Conservation (phyloP, 2,888 invertebrate genomes). For the Drosophila picticornis region DNA sequence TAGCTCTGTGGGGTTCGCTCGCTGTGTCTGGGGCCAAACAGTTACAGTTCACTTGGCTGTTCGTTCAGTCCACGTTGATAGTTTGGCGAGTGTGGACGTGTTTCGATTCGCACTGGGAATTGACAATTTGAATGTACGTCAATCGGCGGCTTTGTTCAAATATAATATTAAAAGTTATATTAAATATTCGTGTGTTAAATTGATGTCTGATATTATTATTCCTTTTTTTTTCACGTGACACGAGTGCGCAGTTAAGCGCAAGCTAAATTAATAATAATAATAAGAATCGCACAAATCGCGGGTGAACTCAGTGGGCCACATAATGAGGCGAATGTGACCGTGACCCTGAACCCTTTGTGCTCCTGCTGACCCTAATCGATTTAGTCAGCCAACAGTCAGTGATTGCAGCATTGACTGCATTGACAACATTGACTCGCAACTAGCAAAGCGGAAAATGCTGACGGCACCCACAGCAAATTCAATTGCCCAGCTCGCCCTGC, state of each 20-base stretch:
- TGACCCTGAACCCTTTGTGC: slow-evolving; percentile 24
- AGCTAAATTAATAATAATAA: neutral
- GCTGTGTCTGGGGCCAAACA: neutral
- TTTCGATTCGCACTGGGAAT: slow-evolving; percentile 16
- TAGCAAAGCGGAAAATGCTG: slow-evolving; percentile 11
- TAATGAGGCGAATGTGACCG: slow-evolving; percentile 44
- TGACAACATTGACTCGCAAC: neutral
- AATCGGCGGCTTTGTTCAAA: slow-evolving; percentile 10
- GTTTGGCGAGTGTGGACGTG: slow-evolving; percentile 48
- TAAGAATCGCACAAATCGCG: neutral
- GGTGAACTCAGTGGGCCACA: slow-evolving; percentile 33
- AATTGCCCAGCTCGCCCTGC: slow-evolving; percentile 14
- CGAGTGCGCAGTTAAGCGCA: slow-evolving; percentile 4
- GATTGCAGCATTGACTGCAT: neutral
- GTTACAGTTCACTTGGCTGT: slow-evolving; percentile 1
- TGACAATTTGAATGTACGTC: neutral
- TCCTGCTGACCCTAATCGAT: neutral
- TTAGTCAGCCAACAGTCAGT: neutral
- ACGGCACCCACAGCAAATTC: neutral
- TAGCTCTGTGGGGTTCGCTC: neutral
- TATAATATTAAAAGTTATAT: slow-evolving; percentile 3
- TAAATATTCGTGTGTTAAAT: neutral
- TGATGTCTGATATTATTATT: neutral
- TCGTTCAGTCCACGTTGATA: slow-evolving; percentile 52
- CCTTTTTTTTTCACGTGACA: slow-evolving; percentile 48